phyloP scores from a whole-genome alignment of 2,888 invertebrate species.

The Dasypolia templi region DNA sequence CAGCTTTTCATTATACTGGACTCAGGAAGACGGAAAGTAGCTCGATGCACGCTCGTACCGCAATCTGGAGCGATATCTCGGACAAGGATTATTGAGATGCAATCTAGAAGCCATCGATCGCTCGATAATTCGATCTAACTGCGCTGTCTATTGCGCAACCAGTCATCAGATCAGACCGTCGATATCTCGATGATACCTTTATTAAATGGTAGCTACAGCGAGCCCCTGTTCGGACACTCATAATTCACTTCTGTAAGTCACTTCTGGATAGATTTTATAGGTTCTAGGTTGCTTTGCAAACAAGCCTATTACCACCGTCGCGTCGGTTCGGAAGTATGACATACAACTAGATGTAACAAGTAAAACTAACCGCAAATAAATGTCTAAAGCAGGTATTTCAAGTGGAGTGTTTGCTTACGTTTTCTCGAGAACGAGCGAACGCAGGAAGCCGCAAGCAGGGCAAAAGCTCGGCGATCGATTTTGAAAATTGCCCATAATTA shows the following conservation, averaged over 20 bases:
- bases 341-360: constrained; percentile 41
- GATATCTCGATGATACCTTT: constrained; percentile 86
- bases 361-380: constrained; percentile 64
- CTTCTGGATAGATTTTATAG: constrained; percentile 62
- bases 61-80: constrained; percentile 84
- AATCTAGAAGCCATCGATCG: constrained; percentile 89
- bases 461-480: constrained; percentile 89
- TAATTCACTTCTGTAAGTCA: constrained; percentile 67
- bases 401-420: constrained; percentile 77
- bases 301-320: constrained; percentile 35
- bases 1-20: constrained; percentile 74
- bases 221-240: constrained; percentile 63
- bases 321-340: constrained; percentile 13
- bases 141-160: constrained; percentile 85
- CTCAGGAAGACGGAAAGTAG: constrained; percentile 83
- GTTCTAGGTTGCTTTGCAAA: constrained; percentile 47
- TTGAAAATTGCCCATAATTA: constrained; percentile 90
- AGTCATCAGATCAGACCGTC: constrained; percentile 85
- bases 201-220: constrained; percentile 86
- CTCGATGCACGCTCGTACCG: constrained; percentile 77
- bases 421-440: constrained; percentile 78
- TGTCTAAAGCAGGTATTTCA: constrained; percentile 62
- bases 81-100: constrained; percentile 88
- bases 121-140: constrained; percentile 88
- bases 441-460: constrained; percentile 86